Percentiles rank a stretch among this genome's conserved stretches.
Conservation (phyloP, 23 tunicate genomes). For the Halocynthia aurantium region DNA sequence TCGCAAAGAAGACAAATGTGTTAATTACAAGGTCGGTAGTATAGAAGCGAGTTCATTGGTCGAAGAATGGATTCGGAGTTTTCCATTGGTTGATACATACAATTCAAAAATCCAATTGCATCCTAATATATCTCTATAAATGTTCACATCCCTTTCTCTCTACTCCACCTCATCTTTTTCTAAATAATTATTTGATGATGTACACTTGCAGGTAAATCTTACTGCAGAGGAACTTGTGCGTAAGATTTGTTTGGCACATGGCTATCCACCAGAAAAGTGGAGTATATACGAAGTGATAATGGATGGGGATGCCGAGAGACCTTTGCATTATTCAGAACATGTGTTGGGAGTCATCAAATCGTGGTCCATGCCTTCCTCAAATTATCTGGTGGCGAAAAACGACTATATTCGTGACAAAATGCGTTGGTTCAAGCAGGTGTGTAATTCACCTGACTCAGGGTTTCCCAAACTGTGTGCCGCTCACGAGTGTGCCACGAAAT, state of each 20-base stretch:
- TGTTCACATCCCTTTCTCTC: too few species aligned
- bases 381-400: constrained; percentile 61
- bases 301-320: constrained; percentile 70
- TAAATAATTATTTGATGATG: too few species aligned
- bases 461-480: background rate
- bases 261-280: constrained; percentile 46
- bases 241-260: constrained; percentile 47
- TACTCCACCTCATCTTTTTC: too few species aligned
- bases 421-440: constrained; percentile 58
- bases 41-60: too few species aligned
- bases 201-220: constrained; percentile 57
- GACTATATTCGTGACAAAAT: constrained; percentile 73
- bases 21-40: constrained; percentile 64
- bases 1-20: constrained; percentile 66
- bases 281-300: constrained; percentile 64
- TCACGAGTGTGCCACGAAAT: background rate
- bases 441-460: constrained; percentile 1
- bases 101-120: too few species aligned
- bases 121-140: too few species aligned
- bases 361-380: constrained; percentile 82
- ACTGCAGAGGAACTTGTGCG: constrained; percentile 53
- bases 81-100: too few species aligned
- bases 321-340: constrained; percentile 67
- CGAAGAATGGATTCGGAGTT: too few species aligned
- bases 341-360: constrained; percentile 78